Conservation (phyloP, 2,888 invertebrate species). For the Salpingus planirostris region DNA sequence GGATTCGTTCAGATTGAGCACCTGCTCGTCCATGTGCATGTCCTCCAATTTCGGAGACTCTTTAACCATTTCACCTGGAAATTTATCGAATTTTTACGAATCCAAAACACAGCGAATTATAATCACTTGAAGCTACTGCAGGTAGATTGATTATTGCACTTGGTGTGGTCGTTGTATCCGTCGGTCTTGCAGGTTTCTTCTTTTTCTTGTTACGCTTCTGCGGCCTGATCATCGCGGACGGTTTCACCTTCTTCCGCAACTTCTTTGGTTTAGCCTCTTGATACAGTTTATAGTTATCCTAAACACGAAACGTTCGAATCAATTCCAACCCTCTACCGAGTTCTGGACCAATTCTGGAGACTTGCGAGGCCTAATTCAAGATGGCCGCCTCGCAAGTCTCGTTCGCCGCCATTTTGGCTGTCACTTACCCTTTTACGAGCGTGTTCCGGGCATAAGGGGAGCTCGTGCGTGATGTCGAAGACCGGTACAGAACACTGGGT, state of each 20-base stretch:
- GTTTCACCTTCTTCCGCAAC: slow-evolving; percentile 52
- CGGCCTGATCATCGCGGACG: slow-evolving; percentile 47
- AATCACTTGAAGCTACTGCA: slow-evolving; percentile 10
- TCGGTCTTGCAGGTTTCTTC: slow-evolving; percentile 27
- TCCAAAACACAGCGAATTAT: slow-evolving; percentile 2
- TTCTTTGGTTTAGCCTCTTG: slow-evolving; percentile 70
- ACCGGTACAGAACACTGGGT: slow-evolving; percentile 72
- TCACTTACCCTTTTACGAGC: slow-evolving; percentile 69
- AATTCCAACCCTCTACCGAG: background rate
- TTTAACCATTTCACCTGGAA: slow-evolving; percentile 18
- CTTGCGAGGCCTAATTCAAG: too few species aligned
- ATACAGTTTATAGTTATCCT: slow-evolving; percentile 75
- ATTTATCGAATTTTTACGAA: background rate
- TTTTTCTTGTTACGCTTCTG: slow-evolving; percentile 50
- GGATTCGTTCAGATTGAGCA: slow-evolving; percentile 45
- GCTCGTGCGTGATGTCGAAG: slow-evolving; percentile 67
- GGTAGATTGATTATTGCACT: slow-evolving; percentile 19
- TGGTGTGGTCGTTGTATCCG: slow-evolving; percentile 19
- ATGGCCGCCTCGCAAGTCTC: too few species aligned
- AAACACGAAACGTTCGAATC: slow-evolving; percentile 15
- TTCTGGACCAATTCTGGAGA: slow-evolving; percentile 22
- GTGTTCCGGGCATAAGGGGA: slow-evolving; percentile 81
- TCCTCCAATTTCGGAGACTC: slow-evolving; percentile 36
- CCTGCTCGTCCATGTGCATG: slow-evolving; percentile 51
- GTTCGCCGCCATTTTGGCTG: too few species aligned